phyloP scores from a whole-genome alignment of 2,888 invertebrate genomes.

The Noctua pronuba region DNA sequence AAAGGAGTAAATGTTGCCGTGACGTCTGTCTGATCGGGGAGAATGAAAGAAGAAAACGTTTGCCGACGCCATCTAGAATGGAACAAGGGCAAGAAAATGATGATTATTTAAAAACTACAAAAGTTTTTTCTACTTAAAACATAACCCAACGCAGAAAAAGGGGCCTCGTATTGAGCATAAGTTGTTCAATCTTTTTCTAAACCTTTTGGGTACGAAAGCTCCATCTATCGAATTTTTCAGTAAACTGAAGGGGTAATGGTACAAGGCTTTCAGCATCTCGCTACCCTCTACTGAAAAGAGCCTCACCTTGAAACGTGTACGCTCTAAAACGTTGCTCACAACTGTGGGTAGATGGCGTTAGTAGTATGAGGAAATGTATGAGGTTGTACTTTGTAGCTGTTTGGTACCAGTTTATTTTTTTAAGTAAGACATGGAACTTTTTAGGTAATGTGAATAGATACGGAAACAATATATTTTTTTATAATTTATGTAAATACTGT shows the following conservation, averaged over 20 bases:
- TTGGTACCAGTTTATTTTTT: neutral
- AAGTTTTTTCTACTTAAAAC: neutral
- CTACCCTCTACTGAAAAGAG: slow-evolving; percentile 6
- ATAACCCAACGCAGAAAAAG: neutral
- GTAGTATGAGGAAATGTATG: neutral
- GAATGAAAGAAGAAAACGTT: neutral
- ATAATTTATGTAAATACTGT: no score
- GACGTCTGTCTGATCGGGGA: neutral
- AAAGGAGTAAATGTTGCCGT: neutral
- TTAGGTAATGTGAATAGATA: no score
- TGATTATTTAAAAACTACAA: no score
- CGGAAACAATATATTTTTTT: no score
- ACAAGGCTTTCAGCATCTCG: slow-evolving; percentile 9
- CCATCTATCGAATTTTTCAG: slow-evolving; percentile 40
- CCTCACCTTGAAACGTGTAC: slow-evolving; percentile 11
- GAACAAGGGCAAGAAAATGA: no score
- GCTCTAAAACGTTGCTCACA: slow-evolving; percentile 7
- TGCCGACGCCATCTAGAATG: neutral
- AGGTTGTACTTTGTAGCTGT: neutral
- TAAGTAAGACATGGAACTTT: no score
- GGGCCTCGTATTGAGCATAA: neutral
- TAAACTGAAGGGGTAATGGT: slow-evolving; percentile 11
- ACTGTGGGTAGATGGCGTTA: slow-evolving; percentile 53
- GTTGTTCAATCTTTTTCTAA: neutral
- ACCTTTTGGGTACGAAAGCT: neutral